phyloP scores from a whole-genome alignment of 2,113 vertebrate genomes.

The Phoxinus phoxinus region DNA sequence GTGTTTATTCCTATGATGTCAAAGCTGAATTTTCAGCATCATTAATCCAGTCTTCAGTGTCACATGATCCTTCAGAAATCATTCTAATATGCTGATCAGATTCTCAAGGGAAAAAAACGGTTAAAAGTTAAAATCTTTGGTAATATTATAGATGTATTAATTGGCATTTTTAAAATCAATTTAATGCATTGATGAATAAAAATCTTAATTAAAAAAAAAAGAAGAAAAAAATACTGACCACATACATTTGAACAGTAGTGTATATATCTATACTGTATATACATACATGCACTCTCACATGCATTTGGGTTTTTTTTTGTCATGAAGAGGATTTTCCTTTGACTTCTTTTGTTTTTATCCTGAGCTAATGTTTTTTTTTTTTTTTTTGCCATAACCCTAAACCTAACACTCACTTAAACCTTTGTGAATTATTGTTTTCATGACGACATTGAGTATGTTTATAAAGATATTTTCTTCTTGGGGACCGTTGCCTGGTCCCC shows the following conservation, averaged over 20 bases:
- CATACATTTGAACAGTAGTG: not conserved
- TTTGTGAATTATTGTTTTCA: too few relatives aligned
- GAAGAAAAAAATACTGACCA: not conserved
- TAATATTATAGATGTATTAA: not conserved
- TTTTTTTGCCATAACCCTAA: too few relatives aligned
- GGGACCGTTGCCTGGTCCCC: not conserved
- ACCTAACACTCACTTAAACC: too few relatives aligned
- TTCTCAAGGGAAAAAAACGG: not conserved
- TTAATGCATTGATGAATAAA: not conserved
- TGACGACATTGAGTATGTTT: not conserved
- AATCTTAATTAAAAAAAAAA: not conserved
- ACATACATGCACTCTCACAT: too few relatives aligned
- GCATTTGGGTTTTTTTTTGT: too few relatives aligned
- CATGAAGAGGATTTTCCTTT: too few relatives aligned
- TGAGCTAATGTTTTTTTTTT: too few relatives aligned
- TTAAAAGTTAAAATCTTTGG: not conserved
- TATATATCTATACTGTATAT: too few relatives aligned
- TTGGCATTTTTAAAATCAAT: not conserved
- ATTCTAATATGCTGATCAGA: not conserved
- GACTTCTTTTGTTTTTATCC: too few relatives aligned
- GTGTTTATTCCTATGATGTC: not conserved
- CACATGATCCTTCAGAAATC: not conserved
- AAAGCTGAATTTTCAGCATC: not conserved
- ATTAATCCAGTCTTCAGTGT: not conserved
- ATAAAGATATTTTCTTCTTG: not conserved